Conservation (phyloP, 1,140 invertebrate genomes). For the Neotoxoptera formosana region DNA sequence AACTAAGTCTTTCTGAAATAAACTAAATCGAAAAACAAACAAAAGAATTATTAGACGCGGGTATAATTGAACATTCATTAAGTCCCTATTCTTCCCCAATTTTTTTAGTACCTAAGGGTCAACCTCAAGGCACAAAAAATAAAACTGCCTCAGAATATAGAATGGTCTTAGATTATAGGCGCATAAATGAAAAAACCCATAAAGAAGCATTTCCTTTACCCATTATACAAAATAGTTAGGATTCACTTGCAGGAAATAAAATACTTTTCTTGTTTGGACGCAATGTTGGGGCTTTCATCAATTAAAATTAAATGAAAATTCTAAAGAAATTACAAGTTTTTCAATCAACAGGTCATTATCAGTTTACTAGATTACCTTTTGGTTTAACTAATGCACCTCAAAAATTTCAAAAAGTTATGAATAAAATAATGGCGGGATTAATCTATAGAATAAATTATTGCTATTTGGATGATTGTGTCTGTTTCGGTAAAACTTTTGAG, state of each 20-base stretch:
- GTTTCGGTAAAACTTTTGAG: not conserved
- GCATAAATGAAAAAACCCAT: not conserved
- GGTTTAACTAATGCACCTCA: not conserved
- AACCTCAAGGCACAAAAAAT: too few species aligned
- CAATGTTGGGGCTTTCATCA: too few species aligned
- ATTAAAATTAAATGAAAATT: not conserved
- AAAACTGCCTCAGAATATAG: not conserved
- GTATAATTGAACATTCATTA: too few species aligned
- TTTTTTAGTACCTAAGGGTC: too few species aligned
- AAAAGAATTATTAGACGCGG: too few species aligned
- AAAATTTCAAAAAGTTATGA: not conserved
- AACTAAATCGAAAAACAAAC: too few species aligned
- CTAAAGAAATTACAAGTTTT: not conserved
- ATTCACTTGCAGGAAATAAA: not conserved
- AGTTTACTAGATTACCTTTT: not conserved
- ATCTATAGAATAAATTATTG: not conserved
- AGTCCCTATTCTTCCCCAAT: too few species aligned
- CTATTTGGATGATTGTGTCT: not conserved
- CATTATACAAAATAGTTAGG: not conserved
- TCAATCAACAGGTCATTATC: not conserved
- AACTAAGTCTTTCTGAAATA: too few species aligned
- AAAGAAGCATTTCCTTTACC: not conserved
- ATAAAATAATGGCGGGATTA: not conserved
- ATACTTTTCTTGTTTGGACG: not conserved
- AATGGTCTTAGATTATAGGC: not conserved